These are phyloP conservation scores for Acanthococcus lagerstroemiae DNA, from an alignment of 2,888 invertebrate species.

Conservation along the genomic window DNA sequence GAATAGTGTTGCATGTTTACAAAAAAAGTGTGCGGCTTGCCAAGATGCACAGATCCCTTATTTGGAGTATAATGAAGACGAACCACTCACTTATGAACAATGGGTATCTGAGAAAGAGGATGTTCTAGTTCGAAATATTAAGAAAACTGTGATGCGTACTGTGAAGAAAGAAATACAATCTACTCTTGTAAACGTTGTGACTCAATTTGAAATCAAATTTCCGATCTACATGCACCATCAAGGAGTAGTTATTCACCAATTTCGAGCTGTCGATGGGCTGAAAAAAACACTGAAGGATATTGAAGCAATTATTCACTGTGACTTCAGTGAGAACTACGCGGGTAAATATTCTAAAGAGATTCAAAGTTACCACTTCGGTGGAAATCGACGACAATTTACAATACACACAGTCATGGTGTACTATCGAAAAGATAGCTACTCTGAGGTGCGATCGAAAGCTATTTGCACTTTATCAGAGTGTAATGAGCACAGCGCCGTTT, in stretches of 20 bases:
- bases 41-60: background rate
- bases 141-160: background rate
- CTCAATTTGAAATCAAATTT: background rate
- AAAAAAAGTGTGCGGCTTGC: background rate
- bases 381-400: conserved; percentile 14
- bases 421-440: background rate
- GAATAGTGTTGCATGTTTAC: background rate
- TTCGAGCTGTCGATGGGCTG: background rate
- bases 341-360: background rate
- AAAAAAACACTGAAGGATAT: background rate
- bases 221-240: background rate
- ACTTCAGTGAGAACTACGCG: background rate
- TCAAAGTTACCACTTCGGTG: conserved; percentile 21
- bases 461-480: conserved; percentile 40
- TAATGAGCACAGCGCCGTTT: conserved; percentile 40
- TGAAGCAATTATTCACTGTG: background rate
- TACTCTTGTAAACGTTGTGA: background rate
- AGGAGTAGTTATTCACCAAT: background rate
- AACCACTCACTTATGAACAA: background rate
- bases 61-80: background rate
- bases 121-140: background rate
- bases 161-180: background rate
- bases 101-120: background rate
- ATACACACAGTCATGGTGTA: conserved; percentile 24
- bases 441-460: conserved; percentile 25